A percentile compares a stretch with the other conserved stretches of the same genome.
phyloP scores from a whole-genome alignment of 2,888 invertebrate species.

The Itoplectis maculator region DNA sequence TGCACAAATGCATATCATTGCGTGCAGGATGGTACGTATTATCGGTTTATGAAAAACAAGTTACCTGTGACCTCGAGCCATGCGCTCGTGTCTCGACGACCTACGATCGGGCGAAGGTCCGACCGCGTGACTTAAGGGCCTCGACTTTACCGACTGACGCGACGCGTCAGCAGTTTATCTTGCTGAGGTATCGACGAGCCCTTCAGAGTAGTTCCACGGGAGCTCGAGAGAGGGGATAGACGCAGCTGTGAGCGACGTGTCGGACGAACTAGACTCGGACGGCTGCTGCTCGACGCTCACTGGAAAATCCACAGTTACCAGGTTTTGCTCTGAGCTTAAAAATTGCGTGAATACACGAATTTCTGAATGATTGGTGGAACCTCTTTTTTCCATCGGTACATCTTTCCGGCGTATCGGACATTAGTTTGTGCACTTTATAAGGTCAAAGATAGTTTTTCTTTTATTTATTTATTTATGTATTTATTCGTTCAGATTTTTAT shows the following conservation, averaged over 20 bases:
- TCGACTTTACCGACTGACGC: conserved; percentile 47
- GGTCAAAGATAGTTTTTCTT: no score
- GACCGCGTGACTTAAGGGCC: background rate
- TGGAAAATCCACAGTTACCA: background rate
- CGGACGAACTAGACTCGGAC: background rate
- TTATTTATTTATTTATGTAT: no score
- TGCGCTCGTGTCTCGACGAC: conserved; percentile 25
- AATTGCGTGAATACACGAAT: background rate
- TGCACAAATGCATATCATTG: background rate
- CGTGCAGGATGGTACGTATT: background rate
- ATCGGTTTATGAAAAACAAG: conserved; percentile 37
- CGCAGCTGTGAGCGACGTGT: conserved; percentile 6
- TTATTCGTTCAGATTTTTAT: no score
- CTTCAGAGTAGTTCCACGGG: background rate
- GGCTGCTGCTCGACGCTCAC: background rate
- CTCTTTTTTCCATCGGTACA: background rate
- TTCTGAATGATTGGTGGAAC: background rate
- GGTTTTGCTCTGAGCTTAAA: background rate
- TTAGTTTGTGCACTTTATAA: no score
- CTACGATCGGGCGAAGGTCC: conserved; percentile 34
- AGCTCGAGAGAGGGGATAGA: conserved; percentile 23
- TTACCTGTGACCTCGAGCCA: conserved; percentile 35
- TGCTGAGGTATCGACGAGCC: background rate
- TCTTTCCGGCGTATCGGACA: no score
- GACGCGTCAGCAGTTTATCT: conserved; percentile 11